Percentiles rank a stretch among this genome's conserved stretches.
phyloP scores from a whole-genome alignment of 2,888 invertebrate species.

The Automeris io region DNA sequence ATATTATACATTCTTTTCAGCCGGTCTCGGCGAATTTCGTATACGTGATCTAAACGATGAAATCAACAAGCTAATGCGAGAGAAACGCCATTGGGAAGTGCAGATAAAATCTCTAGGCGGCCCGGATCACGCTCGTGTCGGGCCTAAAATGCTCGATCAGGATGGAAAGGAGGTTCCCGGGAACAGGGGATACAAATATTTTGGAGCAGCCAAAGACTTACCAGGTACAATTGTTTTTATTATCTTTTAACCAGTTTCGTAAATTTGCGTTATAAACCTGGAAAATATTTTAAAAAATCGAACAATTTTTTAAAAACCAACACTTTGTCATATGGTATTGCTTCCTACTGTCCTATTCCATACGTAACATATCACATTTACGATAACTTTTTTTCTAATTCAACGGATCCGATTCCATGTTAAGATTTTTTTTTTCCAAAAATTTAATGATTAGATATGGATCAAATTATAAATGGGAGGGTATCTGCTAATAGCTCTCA shows the following conservation, averaged over 20 bases:
- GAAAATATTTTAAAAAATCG: no score
- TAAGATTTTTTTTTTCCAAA: no score
- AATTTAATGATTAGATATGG: no score
- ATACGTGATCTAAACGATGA: slow-evolving; percentile 99
- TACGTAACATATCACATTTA: no score
- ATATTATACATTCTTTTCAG: slow-evolving; percentile 45
- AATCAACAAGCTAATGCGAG: slow-evolving; percentile 97
- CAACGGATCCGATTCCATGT: no score
- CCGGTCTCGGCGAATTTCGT: slow-evolving; percentile 99
- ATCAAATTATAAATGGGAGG: no score
- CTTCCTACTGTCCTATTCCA: no score
- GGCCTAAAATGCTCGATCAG: slow-evolving; percentile 95
- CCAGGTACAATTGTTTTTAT: slow-evolving; percentile 79
- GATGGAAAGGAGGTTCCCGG: slow-evolving; percentile 98
- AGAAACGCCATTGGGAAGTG: slow-evolving; percentile 98
- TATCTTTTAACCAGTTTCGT: neutral
- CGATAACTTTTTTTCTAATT: no score
- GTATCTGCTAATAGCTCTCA: no score
- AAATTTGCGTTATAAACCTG: neutral
- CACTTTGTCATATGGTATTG: no score
- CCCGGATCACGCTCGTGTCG: slow-evolving; percentile 93
- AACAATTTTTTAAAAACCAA: no score
- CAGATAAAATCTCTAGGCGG: slow-evolving; percentile 97
- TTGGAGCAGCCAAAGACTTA: slow-evolving; percentile 98
- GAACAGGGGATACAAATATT: slow-evolving; percentile 98